phyloP scores from a whole-genome alignment of 2,797 vertebrate species.

The Rhinophrynus dorsalis region DNA sequence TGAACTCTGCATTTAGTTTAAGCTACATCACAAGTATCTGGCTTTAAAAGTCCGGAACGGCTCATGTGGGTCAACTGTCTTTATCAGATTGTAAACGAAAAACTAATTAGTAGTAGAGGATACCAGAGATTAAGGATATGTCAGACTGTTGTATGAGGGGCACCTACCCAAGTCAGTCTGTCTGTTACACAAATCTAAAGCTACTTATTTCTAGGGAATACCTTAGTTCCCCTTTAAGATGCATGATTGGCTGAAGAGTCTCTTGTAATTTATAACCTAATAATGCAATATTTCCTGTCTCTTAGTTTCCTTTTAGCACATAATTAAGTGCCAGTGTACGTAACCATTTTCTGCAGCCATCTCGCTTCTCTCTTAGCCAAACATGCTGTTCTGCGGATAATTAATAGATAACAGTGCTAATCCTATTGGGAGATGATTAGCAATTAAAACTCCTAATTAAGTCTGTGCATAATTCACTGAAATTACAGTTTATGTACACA shows the following conservation, averaged over 20 bases:
- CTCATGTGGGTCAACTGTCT: no score
- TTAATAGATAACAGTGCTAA: slow-evolving; percentile 71
- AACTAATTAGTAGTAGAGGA: no score
- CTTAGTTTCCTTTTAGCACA: slow-evolving; percentile 48
- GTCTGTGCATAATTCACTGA: slow-evolving; percentile 71
- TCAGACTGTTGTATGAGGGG: no score
- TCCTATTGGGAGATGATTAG: slow-evolving; percentile 73
- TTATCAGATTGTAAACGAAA: no score
- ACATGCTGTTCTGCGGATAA: slow-evolving; percentile 66
- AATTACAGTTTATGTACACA: slow-evolving; percentile 69
- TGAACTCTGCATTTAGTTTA: no score
- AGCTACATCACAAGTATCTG: no score
- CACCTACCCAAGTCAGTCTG: no score
- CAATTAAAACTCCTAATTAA: slow-evolving; percentile 77
- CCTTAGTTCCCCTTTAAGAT: no score
- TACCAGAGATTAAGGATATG: no score
- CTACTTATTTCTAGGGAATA: no score
- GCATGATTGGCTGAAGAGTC: background rate
- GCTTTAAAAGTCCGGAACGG: no score
- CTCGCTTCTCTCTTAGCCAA: slow-evolving; percentile 65
- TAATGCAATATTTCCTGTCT: slow-evolving; percentile 23
- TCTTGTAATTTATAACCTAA: slow-evolving; percentile 26
- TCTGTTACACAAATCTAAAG: no score
- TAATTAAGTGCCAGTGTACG: slow-evolving; percentile 57
- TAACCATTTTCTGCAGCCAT: slow-evolving; percentile 56